These are phyloP conservation scores for Siniperca undulata DNA, from an alignment of 2,797 vertebrate species.

Conservation along the genomic window DNA sequence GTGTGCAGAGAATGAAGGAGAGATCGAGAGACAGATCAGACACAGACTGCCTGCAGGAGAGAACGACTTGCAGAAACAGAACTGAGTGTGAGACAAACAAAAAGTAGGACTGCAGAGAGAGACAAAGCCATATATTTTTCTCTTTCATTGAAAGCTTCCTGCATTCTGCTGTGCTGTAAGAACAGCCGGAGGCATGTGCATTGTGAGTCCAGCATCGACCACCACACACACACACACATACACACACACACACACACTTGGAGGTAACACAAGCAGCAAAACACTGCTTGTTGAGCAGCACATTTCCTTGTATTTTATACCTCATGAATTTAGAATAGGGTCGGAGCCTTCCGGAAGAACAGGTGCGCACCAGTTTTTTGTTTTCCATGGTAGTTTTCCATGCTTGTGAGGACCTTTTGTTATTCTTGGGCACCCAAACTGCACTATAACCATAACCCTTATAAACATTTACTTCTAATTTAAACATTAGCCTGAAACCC, in stretches of 20 bases:
- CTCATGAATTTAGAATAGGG: conserved; percentile 66
- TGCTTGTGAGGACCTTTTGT: not conserved
- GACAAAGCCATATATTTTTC: conserved; percentile 51
- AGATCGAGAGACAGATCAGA: conserved; percentile 38
- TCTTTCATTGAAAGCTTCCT: conserved; percentile 60
- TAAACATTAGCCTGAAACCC: not conserved
- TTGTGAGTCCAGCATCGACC: conserved; percentile 43
- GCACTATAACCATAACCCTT: not conserved
- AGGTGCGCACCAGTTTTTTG: conserved; percentile 6
- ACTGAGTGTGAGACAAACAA: conserved; percentile 28
- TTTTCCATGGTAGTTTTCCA: not conserved
- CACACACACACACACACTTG: conserved; percentile 6
- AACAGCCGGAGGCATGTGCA: conserved; percentile 58
- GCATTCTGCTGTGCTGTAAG: conserved; percentile 46
- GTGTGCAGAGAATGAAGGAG: conserved; percentile 7
- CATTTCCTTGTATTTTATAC: conserved; percentile 58
- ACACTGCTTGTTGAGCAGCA: conserved; percentile 49
- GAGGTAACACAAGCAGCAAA: conserved; percentile 33
- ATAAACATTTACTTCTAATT: not conserved
- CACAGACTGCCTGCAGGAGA: conserved; percentile 17
- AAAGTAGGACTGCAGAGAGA: conserved; percentile 46
- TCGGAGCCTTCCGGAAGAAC: conserved; percentile 44
- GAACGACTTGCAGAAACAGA: conserved; percentile 19
- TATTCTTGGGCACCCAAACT: not conserved
- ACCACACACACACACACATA: conserved; percentile 35